These are phyloP conservation scores for Leptobrachium leishanense DNA, from an alignment of 2,113 vertebrate genomes.

Conservation along the genomic window DNA sequence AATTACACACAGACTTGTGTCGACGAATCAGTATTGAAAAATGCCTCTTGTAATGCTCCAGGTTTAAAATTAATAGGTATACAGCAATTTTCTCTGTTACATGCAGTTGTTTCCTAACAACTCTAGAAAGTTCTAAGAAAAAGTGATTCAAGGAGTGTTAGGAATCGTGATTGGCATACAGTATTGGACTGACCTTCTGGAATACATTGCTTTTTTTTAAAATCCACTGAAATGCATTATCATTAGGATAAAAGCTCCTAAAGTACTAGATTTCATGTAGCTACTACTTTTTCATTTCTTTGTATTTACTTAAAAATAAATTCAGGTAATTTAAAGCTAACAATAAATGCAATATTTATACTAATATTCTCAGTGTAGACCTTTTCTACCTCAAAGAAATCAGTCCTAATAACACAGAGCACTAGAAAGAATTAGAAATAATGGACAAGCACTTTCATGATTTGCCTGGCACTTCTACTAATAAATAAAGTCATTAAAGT, in stretches of 20 bases:
- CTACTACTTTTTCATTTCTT: background rate
- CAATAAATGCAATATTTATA: constrained; percentile 16
- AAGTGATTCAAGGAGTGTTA: background rate
- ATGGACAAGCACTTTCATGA: constrained; percentile 31
- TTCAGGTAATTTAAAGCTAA: constrained; percentile 22
- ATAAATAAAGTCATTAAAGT: constrained; percentile 3
- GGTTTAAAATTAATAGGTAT: no score
- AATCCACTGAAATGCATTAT: background rate
- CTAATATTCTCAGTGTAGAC: constrained; percentile 21
- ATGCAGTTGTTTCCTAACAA: background rate
- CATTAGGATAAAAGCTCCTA: constrained; percentile 30
- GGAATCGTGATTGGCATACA: background rate
- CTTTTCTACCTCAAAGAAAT: constrained; percentile 10
- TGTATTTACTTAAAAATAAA: background rate
- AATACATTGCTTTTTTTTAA: background rate
- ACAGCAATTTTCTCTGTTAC: background rate
- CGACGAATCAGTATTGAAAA: no score
- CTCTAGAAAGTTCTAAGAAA: background rate
- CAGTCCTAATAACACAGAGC: background rate
- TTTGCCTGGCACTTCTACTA: background rate
- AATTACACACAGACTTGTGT: no score
- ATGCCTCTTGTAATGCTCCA: no score
- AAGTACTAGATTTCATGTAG: background rate
- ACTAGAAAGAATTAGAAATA: background rate
- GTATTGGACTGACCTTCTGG: background rate